Evolutionary conservation across 2,888 invertebrate genomes (phyloP), one percentile per base, ranked within the genome.

Genomic region (Acrobasis suavella): DNA sequence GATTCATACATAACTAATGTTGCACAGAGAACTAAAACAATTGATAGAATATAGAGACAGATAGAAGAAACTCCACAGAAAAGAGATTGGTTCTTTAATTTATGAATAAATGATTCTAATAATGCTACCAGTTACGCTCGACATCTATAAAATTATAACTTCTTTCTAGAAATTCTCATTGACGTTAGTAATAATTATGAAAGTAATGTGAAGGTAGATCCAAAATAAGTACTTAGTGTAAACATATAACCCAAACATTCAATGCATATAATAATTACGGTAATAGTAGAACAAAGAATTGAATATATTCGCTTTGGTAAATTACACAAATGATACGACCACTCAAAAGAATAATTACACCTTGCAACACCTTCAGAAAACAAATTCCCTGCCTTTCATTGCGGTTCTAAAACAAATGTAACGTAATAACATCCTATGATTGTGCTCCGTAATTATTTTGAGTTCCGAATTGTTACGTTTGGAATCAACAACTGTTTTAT

Each of bases 401-500:
- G 78, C 69, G 69, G 75, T 79, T 78, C 75, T 68, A 78, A 83
- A 86, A 86, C 84, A 85, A 86, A 86, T 80, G 80, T 70, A 71
- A 67, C 65, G 72, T 83, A 85, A 84, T 84, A 81, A 82, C 73
- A 80, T 75, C 76, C 74, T 77, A 77, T 77, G 78, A 80, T 73
- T 75, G 75, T 76, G 72, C 67, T 63, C 67, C 66, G 75, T 82
- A 85, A 87, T 87, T 86, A 86, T 81, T 83, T 80, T 67, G 65
- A 75, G 75, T 76, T 79, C 74, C 72, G 75, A 81, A 83, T 81
- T 78, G 76, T 72, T 77, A 71, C 75, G 78, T 85, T 82, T 77
- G 77, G 81, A 82, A 81, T 86, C 83, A 82, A 85, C 87, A 88
- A 86, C 87, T 86, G 85, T 81, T 83, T 75, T 78, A 72, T 76